These are phyloP conservation scores for Malacoraja senta DNA, from an alignment of 2,797 vertebrate species.

Conservation along the genomic window DNA sequence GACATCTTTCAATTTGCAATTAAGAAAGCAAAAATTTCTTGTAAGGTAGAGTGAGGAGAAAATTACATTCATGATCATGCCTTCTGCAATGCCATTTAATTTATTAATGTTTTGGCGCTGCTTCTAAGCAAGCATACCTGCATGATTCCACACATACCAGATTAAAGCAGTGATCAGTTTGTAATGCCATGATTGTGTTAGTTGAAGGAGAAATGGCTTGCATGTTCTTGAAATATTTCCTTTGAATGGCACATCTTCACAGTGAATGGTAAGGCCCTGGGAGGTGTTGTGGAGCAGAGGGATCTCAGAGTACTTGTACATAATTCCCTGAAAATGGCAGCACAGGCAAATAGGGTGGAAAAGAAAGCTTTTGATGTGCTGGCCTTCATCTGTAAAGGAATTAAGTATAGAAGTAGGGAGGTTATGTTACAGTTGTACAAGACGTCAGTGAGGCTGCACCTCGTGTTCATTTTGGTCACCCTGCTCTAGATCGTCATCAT, in stretches of 20 bases:
- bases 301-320: too few relatives aligned
- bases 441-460: too few relatives aligned
- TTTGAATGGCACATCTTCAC: not conserved
- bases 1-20: not conserved
- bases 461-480: too few relatives aligned
- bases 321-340: too few relatives aligned
- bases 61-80: not conserved
- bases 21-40: not conserved
- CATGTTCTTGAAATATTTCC: not conserved
- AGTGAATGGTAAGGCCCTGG: too few relatives aligned
- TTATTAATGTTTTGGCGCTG: not conserved
- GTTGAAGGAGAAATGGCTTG: not conserved
- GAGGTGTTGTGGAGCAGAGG: too few relatives aligned
- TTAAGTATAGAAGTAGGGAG: too few relatives aligned
- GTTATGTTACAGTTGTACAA: too few relatives aligned
- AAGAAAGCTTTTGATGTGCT: too few relatives aligned
- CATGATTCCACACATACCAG: not conserved
- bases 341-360: too few relatives aligned
- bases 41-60: not conserved
- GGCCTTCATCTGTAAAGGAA: too few relatives aligned
- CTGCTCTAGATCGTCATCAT: too few relatives aligned
- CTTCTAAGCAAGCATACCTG: not conserved
- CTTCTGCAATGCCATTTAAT: not conserved
- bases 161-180: not conserved
- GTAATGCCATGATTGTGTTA: not conserved